These are phyloP conservation scores for Cynopterus brachyotis DNA, from an alignment of 2,113 vertebrate species.

Conservation along the genomic window DNA sequence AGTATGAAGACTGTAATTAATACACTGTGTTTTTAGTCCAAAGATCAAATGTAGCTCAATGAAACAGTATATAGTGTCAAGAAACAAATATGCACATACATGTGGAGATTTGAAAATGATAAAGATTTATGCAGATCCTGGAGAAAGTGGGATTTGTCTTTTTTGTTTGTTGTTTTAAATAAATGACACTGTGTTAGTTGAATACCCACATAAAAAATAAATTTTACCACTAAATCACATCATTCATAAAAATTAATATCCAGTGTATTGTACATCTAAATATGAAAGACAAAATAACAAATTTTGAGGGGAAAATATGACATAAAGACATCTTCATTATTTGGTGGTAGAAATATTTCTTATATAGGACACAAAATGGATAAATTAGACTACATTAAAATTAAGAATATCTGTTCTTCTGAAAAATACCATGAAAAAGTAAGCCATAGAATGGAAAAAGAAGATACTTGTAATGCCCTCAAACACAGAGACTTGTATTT, in stretches of 20 bases:
- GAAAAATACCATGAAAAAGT: not conserved
- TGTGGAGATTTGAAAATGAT: not conserved
- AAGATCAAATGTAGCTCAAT: not conserved
- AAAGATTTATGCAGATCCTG: not conserved
- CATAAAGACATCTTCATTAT: not conserved
- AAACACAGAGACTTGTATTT: not conserved
- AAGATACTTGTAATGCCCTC: not conserved
- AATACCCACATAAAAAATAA: not conserved
- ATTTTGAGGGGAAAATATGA: not conserved
- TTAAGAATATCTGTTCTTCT: not conserved
- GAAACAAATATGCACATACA: not conserved
- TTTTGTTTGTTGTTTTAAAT: not conserved
- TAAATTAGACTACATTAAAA: not conserved
- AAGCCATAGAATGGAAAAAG: not conserved
- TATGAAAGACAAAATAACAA: not conserved
- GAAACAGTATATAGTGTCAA: not conserved
- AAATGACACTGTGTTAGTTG: not conserved
- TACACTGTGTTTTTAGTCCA: not conserved
- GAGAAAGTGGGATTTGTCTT: not conserved
- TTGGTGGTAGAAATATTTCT: not conserved
- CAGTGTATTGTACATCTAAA: not conserved
- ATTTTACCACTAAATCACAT: not conserved
- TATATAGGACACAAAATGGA: not conserved
- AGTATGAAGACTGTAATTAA: not conserved
- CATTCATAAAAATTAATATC: not conserved